These are phyloP conservation scores for Falco rusticolus DNA, from an alignment of 2,797 vertebrate species.

Conservation along the genomic window DNA sequence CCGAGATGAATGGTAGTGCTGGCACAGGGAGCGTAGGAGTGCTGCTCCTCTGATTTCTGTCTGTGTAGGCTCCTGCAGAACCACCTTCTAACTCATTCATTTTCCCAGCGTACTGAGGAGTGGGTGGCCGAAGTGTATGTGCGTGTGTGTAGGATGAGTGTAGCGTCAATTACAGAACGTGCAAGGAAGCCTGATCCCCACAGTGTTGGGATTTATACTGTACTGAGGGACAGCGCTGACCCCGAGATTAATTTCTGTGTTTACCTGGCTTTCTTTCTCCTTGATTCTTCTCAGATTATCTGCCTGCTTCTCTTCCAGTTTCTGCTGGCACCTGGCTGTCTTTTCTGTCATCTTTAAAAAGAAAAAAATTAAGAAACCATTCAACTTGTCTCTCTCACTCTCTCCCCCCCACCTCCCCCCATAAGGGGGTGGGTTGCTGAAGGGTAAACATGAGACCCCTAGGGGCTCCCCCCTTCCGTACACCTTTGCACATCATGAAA, in stretches of 20 bases:
- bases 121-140: not conserved
- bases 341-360: constrained; percentile 81
- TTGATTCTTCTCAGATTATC: constrained; percentile 87
- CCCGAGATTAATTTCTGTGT: not conserved
- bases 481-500: not conserved
- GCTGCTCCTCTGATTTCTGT: not conserved
- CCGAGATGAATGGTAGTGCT: not conserved
- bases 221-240: not conserved
- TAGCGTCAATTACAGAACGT: not conserved
- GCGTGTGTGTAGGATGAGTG: not conserved
- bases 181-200: not conserved
- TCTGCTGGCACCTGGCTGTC: constrained; percentile 80
- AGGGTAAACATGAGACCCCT: not conserved
- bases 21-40: not conserved
- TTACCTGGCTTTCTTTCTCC: constrained; percentile 85
- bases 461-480: not conserved
- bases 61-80: not conserved
- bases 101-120: not conserved
- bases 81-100: not conserved
- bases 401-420: no score
- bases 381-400: no score
- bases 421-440: not conserved
- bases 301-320: constrained; percentile 88
- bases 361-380: not conserved
- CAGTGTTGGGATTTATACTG: not conserved